Percentiles rank a stretch among this genome's conserved stretches.
phyloP scores from a whole-genome alignment of 2,888 invertebrate genomes.

The Diadromus collaris region DNA sequence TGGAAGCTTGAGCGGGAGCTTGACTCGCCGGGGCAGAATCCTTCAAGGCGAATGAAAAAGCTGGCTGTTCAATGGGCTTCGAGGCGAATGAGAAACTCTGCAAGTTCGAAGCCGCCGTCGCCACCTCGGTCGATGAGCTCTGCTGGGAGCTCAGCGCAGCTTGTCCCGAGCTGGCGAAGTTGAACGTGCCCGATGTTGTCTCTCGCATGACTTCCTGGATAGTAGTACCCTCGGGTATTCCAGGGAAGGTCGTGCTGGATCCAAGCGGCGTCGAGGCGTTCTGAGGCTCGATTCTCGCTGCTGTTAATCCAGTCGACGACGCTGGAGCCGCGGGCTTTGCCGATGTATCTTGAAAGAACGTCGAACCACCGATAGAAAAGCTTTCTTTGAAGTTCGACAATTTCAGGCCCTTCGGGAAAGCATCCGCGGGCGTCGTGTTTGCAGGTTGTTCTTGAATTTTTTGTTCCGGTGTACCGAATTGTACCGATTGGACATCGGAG shows the following conservation, averaged over 20 bases:
- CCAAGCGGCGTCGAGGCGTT: conserved; percentile 18
- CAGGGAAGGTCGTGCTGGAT: conserved; percentile 19
- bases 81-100: conserved; percentile 68
- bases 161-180: conserved; percentile 52
- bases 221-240: conserved; percentile 34
- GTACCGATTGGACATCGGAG: conserved; percentile 62
- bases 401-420: conserved; percentile 44
- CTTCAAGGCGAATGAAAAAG: conserved; percentile 60
- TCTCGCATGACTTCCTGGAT: conserved; percentile 44
- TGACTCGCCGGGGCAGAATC: conserved; percentile 50
- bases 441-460: conserved; percentile 56
- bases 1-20: conserved; percentile 54
- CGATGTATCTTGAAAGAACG: conserved; percentile 41
- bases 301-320: conserved; percentile 3
- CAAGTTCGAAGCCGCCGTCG: conserved; percentile 47
- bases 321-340: conserved; percentile 17
- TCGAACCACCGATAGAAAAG: conserved; percentile 38
- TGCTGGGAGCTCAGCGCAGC: conserved; percentile 47
- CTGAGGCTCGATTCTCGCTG: conserved; percentile 24
- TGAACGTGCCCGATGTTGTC: conserved; percentile 38
- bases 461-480: conserved; percentile 59
- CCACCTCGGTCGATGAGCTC: conserved; percentile 35
- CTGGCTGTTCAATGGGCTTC: conserved; percentile 61
- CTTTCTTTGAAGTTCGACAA: conserved; percentile 36
- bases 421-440: conserved; percentile 28